Evolutionary conservation across 37 sponge, comb jelly and placozoan genomes (phyloP), one percentile per base, ranked within the genome.

Genomic region (Beroe ovata): DNA sequence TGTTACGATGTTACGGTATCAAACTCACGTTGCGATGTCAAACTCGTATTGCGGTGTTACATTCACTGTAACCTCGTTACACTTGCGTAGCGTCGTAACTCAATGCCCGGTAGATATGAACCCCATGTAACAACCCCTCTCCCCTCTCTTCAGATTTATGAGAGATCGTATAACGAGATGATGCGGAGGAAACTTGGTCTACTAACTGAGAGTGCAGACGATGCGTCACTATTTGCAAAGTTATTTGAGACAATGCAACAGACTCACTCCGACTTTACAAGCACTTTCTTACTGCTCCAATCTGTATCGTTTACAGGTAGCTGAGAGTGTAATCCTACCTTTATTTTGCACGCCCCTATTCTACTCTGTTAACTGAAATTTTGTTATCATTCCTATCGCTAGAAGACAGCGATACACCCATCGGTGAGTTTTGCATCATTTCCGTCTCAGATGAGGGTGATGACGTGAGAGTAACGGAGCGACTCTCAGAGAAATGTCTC

Each of bases 211-310:
- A 1, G 2, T 4, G 6, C 22, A 2, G 84, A 23, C 4, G 54
- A 77, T 40, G 84, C 28, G 1, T 20, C 18, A 0, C 54, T 77
- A 3, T 20, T 77, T 20, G 35, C 42, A 6, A 42, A 77, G 3
- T 54, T 77, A 4, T 77, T 77, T 40, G 54, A 11, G 8, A 42
- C 54, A 8, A 77, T 77, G 84, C 35, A 36, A 4, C 54, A 38
- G 47, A 77, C 84, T 77, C 54, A 39, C 23, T 77, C 84, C n/a
- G 84, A 77, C 38, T 77, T 77, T 29, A 77, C 84, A 20, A 77
- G 11, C 33, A 77, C 84, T 25, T 77, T 77, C 38, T 54, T 39
- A 4, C 84, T 77, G 23, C 25, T 77, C 1, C 84, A 77, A 40
- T 21, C n/a, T 77, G 23, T 19, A n/a, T 25, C 26, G 1, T 77